Conservation (phyloP, 2,797 vertebrate genomes). For the Amazonetta brasiliensis region DNA sequence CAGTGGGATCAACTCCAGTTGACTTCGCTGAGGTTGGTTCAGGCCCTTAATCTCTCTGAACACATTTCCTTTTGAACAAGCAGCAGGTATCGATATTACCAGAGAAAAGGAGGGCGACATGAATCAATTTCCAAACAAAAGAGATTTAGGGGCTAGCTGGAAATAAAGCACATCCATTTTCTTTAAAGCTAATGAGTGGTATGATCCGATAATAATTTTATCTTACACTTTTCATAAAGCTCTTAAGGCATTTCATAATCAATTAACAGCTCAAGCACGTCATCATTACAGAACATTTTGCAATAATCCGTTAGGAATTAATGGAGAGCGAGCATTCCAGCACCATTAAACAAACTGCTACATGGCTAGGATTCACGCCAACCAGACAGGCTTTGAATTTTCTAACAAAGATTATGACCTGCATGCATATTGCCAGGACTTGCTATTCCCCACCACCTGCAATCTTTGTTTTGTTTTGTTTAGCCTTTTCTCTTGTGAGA, state of each 20-base stretch:
- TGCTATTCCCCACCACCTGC: background rate
- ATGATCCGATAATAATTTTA: slow-evolving; percentile 64
- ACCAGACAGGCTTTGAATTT: background rate
- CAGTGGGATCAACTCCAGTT: background rate
- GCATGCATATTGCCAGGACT: background rate
- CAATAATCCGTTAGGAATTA: slow-evolving; percentile 60
- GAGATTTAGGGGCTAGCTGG: background rate
- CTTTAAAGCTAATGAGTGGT: slow-evolving; percentile 60
- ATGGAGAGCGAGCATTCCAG: slow-evolving; percentile 38
- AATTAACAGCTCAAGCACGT: slow-evolving; percentile 65
- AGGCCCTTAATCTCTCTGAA: background rate
- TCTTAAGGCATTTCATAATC: slow-evolving; percentile 71
- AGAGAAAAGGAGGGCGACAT: background rate
- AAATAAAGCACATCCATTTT: slow-evolving; percentile 49
- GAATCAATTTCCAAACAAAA: slow-evolving; percentile 27
- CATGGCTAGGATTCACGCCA: background rate
- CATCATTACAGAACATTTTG: slow-evolving; percentile 64
- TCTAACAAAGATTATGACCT: background rate
- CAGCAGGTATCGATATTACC: background rate
- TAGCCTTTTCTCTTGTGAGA: slow-evolving; percentile 7
- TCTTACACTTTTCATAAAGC: slow-evolving; percentile 65
- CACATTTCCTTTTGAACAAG: background rate
- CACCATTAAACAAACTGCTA: background rate
- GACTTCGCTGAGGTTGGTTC: background rate
- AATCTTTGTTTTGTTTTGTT: background rate